Conservation (phyloP, 2,797 vertebrate species). For the Adelosebastes latens region DNA sequence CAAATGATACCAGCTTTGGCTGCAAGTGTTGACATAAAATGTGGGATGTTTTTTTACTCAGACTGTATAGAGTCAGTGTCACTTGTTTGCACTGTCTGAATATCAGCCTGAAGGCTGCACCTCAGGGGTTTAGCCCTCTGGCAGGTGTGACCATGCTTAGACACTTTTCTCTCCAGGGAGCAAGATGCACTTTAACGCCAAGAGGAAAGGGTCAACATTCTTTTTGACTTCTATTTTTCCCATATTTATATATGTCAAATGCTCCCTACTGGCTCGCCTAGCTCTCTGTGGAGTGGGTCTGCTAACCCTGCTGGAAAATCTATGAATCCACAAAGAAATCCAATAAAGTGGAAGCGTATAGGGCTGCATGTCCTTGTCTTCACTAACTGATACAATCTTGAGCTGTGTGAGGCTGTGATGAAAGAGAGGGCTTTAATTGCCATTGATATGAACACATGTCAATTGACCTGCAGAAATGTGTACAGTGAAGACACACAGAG, state of each 20-base stretch:
- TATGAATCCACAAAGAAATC: slow-evolving; percentile 1
- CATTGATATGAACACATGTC: neutral
- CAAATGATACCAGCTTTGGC: neutral
- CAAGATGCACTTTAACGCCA: neutral
- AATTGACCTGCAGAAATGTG: neutral
- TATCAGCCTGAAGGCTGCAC: slow-evolving; percentile 6
- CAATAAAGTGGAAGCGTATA: neutral
- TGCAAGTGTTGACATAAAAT: neutral
- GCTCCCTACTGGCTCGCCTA: neutral
- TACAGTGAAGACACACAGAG: neutral
- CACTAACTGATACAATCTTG: neutral
- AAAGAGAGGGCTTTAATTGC: neutral
- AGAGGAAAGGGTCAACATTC: neutral
- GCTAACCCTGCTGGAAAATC: neutral
- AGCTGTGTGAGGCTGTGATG: neutral
- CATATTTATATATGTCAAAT: slow-evolving; percentile 1
- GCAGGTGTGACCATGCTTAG: slow-evolving; percentile 13
- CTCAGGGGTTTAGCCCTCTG: slow-evolving; percentile 1
- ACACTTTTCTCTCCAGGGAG: neutral
- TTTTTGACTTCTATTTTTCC: slow-evolving; percentile 8
- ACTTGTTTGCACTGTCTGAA: slow-evolving; percentile 25
- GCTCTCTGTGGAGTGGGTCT: neutral
- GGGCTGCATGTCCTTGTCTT: slow-evolving; percentile 3
- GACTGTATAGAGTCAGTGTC: neutral
- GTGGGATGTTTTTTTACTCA: neutral